Percentiles rank a stretch among this genome's conserved stretches.
Conservation (phyloP, 2,113 vertebrate genomes). For the Ceuthmochares aereus region DNA sequence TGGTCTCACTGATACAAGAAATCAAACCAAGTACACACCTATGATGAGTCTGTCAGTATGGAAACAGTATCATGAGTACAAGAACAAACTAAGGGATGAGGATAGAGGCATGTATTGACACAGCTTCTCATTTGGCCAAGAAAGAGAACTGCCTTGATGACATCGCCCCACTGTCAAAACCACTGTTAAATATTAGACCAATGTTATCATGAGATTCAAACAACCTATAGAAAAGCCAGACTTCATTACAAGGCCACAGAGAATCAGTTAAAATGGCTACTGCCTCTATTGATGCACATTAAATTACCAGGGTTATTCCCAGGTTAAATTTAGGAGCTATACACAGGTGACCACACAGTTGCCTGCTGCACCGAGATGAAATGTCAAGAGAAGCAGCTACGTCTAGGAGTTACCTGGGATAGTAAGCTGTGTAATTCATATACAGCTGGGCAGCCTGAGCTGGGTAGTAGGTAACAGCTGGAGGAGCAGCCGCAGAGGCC, state of each 20-base stretch:
- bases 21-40: not conserved
- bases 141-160: not conserved
- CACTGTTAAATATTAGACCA: not conserved
- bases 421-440: slow-evolving; percentile 98
- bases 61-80: not conserved
- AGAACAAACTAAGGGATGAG: not conserved
- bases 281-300: not conserved
- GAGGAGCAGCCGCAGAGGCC: slow-evolving; percentile 74
- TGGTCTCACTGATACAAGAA: not conserved
- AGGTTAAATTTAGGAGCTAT: not conserved
- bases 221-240: not conserved
- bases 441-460: slow-evolving; percentile 90
- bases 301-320: not conserved
- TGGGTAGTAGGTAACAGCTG: slow-evolving; percentile 90
- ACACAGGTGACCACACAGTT: not conserved
- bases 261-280: not conserved
- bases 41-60: not conserved
- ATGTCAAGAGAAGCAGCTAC: not conserved
- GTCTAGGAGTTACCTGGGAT: slow-evolving; percentile 85
- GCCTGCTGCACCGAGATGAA: not conserved
- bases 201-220: not conserved
- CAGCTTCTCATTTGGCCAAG: not conserved
- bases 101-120: not conserved
- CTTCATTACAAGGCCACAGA: not conserved
- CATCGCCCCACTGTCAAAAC: not conserved